Evolutionary conservation across 2,113 vertebrate species (phyloP).

Genomic region (Solea solea): DNA sequence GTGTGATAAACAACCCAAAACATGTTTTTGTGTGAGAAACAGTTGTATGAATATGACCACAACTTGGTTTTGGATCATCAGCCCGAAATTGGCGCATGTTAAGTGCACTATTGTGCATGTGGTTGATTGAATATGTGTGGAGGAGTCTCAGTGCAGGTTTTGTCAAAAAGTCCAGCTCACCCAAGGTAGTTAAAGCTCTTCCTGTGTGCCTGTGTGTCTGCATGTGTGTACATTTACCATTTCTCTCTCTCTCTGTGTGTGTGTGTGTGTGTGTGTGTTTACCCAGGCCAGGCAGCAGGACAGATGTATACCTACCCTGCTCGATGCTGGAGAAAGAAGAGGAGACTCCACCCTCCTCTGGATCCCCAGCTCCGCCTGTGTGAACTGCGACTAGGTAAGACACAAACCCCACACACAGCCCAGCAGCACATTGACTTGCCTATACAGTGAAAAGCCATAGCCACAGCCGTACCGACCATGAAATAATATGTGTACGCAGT

Average conservation of each 20-base stretch:
- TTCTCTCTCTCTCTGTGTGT: slow-evolving; percentile 3
- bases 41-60: slow-evolving; percentile 1
- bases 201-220: slow-evolving; percentile 42
- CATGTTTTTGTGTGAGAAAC: too few relatives aligned
- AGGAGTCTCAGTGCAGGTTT: slow-evolving; percentile 38
- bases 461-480: neutral
- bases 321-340: slow-evolving; percentile 98
- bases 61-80: slow-evolving; percentile 4
- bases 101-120: slow-evolving; percentile 28
- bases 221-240: slow-evolving; percentile 10
- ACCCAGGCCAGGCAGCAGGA: slow-evolving; percentile 90
- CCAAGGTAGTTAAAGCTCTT: slow-evolving; percentile 64
- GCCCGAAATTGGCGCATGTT: slow-evolving; percentile 28
- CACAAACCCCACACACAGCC: slow-evolving; percentile 32
- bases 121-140: neutral
- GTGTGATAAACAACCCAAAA: neutral
- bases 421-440: slow-evolving; percentile 8
- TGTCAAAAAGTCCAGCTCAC: slow-evolving; percentile 42
- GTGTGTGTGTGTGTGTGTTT: slow-evolving; percentile 33
- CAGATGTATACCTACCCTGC: slow-evolving; percentile 98
- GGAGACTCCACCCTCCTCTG: slow-evolving; percentile 93
- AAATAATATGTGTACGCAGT: slow-evolving; percentile 5
- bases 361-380: slow-evolving; percentile 95
- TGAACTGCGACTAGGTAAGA: slow-evolving; percentile 82
- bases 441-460: neutral